Evolutionary conservation across 2,888 invertebrate species (phyloP).

Genomic region (Nemoura dubitans): DNA sequence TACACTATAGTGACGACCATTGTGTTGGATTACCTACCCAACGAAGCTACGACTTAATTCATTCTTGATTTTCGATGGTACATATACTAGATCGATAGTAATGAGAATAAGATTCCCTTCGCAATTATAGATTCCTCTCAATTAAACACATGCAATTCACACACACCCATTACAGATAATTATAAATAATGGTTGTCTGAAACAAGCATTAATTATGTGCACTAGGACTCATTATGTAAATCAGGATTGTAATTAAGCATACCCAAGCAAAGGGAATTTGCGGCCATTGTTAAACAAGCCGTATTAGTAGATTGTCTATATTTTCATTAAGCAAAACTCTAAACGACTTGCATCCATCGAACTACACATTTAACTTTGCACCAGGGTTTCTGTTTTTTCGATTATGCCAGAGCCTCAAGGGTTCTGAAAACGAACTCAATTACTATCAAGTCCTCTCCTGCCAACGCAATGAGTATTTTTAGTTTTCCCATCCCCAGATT

Average conservation of each 20-base stretch:
- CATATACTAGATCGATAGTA: background rate
- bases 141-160: slow-evolving; percentile 4
- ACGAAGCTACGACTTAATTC: background rate
- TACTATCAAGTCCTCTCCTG: background rate
- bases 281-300: background rate
- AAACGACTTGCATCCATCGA: background rate
- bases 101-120: background rate
- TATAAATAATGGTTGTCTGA: background rate
- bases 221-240: background rate
- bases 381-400: background rate
- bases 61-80: background rate
- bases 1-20: background rate
- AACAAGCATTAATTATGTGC: background rate
- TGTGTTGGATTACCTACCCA: background rate
- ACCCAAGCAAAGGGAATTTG: background rate
- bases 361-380: background rate
- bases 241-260: background rate
- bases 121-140: slow-evolving; percentile 7
- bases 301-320: background rate
- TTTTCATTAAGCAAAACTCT: background rate
- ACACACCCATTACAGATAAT: background rate
- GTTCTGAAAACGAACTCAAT: background rate
- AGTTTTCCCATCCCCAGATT: too few species aligned
- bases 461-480: background rate
- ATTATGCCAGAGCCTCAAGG: background rate